These are phyloP conservation scores for Sphaerophoria taeniata DNA, from an alignment of 2,888 invertebrate species.

Conservation along the genomic window DNA sequence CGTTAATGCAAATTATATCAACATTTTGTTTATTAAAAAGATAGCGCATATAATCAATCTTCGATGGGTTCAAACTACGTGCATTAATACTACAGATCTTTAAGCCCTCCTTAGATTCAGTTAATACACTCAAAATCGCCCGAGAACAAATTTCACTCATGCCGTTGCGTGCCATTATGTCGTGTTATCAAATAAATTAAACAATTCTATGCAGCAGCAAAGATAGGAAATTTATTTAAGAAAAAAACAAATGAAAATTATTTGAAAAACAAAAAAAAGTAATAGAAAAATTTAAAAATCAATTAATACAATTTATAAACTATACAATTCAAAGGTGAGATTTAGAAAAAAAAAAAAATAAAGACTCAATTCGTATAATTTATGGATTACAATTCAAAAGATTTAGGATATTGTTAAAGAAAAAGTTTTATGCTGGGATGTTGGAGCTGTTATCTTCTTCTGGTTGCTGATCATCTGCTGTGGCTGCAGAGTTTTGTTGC, in stretches of 20 bases:
- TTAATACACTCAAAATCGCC: neutral
- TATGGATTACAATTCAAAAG: neutral
- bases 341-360: neutral
- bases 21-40: neutral
- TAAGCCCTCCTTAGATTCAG: neutral
- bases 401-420: neutral
- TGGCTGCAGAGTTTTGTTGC: neutral
- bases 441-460: neutral
- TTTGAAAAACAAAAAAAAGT: neutral
- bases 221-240: neutral
- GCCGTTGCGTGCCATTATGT: neutral
- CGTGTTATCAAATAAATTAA: neutral
- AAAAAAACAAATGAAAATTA: neutral
- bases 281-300: neutral
- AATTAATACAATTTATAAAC: neutral
- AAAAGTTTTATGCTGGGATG: conserved; percentile 2
- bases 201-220: neutral
- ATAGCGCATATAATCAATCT: neutral
- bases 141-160: neutral
- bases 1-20: too few species aligned
- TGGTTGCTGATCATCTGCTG: neutral
- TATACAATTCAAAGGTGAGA: neutral
- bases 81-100: too few species aligned
- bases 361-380: neutral
- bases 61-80: neutral